Evolutionary conservation across 2,113 vertebrate genomes (phyloP).

Genomic region (Isurus oxyrinchus): DNA sequence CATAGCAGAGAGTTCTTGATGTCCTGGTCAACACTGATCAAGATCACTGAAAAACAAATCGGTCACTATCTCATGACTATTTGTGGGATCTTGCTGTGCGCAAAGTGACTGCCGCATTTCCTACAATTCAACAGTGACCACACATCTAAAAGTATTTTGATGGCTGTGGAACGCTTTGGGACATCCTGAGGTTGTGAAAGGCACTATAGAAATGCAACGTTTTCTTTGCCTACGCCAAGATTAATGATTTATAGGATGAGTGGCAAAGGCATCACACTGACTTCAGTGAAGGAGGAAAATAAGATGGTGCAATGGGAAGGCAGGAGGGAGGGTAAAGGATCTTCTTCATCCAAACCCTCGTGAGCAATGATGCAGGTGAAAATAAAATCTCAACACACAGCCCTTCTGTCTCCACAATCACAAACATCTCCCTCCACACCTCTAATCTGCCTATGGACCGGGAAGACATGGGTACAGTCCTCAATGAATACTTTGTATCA

Average conservation of each 20-base stretch:
- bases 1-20: too few species aligned
- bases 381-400: not conserved
- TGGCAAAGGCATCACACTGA: not conserved
- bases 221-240: too few species aligned
- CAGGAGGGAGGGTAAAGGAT: not conserved
- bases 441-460: too few species aligned
- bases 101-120: not conserved
- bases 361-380: not conserved
- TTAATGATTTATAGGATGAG: not conserved
- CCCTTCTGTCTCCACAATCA: not conserved
- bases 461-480: too few species aligned
- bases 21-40: not conserved
- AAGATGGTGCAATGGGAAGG: not conserved
- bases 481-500: too few species aligned
- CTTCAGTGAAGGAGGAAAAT: not conserved
- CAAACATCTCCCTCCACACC: not conserved
- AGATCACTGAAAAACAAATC: not conserved
- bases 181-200: not conserved
- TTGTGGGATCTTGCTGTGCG: not conserved
- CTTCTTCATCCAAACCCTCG: not conserved
- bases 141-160: not conserved
- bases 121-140: not conserved
- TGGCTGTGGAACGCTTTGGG: not conserved
- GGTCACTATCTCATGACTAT: not conserved
- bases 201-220: not conserved